Percentiles rank a stretch among this genome's conserved stretches.
These are phyloP conservation scores for Natator depressus DNA, from an alignment of 2,113 vertebrate genomes.

Conservation along the genomic window DNA sequence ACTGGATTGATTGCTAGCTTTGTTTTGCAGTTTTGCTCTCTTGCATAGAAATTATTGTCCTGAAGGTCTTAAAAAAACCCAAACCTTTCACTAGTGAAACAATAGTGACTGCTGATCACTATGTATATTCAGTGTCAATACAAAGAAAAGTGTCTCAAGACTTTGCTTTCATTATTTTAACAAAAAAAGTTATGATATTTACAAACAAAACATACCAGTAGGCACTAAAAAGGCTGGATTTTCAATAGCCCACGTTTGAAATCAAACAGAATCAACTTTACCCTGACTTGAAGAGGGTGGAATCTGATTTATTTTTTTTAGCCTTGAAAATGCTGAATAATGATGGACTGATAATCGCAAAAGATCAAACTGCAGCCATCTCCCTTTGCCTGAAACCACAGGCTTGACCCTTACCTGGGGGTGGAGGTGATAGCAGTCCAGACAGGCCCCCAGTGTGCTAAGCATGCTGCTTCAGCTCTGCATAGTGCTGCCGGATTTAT, in stretches of 20 bases:
- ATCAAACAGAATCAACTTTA: not conserved
- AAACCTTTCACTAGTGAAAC: slow-evolving; percentile 15
- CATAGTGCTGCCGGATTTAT: not conserved
- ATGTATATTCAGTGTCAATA: not conserved
- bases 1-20: not conserved
- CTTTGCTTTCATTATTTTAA: not conserved
- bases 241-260: slow-evolving; percentile 17
- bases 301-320: not conserved
- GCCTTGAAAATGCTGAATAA: not conserved
- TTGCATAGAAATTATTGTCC: slow-evolving; percentile 10
- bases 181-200: not conserved
- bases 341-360: not conserved
- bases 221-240: not conserved
- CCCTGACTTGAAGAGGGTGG: not conserved
- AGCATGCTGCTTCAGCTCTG: not conserved
- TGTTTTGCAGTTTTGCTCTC: slow-evolving; percentile 9
- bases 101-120: not conserved
- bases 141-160: slow-evolving; percentile 17
- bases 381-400: not conserved
- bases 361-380: not conserved
- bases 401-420: slow-evolving; percentile 1
- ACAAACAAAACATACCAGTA: not conserved
- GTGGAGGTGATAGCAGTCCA: not conserved
- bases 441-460: not conserved
- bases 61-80: not conserved